Conservation (phyloP, 2,797 vertebrate species). For the Alectoris magna region DNA sequence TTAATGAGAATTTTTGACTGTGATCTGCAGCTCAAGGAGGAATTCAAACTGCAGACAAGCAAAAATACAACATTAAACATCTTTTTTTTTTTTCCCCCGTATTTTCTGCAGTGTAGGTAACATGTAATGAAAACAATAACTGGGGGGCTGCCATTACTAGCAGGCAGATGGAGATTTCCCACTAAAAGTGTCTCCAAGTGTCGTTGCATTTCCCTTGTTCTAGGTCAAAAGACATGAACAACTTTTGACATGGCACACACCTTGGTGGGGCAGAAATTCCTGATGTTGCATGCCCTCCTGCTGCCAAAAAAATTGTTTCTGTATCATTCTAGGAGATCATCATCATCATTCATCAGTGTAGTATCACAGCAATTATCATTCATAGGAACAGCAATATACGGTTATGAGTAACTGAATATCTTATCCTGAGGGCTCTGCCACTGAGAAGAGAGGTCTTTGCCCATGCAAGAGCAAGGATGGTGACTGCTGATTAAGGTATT, state of each 20-base stretch:
- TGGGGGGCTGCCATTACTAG: neutral
- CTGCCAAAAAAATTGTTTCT: neutral
- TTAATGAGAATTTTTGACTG: neutral
- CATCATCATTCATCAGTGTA: neutral
- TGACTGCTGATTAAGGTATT: neutral
- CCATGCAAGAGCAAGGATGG: neutral
- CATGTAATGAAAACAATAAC: neutral
- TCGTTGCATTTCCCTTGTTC: neutral
- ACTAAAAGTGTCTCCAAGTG: neutral
- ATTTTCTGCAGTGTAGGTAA: neutral
- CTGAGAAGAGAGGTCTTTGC: neutral
- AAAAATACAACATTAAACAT: neutral
- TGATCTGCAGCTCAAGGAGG: neutral
- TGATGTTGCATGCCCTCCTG: neutral
- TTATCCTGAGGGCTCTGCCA: neutral
- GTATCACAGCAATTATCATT: neutral
- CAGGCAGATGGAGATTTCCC: neutral
- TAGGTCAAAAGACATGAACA: neutral
- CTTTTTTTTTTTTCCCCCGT: neutral
- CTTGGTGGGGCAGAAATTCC: neutral
- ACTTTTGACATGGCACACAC: neutral
- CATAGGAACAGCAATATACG: neutral
- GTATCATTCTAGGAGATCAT: neutral
- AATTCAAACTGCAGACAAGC: neutral
- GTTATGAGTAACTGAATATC: neutral